These are phyloP conservation scores for Chaetophractus vellerosus DNA, from an alignment of 2,797 vertebrate genomes.

Conservation along the genomic window DNA sequence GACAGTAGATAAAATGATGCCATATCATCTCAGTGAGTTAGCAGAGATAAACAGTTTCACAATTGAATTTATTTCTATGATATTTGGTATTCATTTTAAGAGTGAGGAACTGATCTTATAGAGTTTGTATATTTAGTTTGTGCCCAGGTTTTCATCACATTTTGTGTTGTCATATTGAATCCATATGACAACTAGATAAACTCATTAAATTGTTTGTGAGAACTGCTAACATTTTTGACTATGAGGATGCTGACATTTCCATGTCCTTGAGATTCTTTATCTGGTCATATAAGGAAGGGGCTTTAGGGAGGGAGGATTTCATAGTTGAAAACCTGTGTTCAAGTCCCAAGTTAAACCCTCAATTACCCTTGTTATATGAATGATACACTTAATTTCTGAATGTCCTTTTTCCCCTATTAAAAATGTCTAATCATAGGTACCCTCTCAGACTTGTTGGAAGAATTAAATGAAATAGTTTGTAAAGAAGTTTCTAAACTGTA, in stretches of 20 bases:
- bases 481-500: slow-evolving; percentile 41
- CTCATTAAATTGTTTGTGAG: background rate
- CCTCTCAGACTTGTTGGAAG: background rate
- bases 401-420: slow-evolving; percentile 16
- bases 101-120: background rate
- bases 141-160: background rate
- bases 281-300: background rate
- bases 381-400: background rate
- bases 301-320: background rate
- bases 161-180: background rate
- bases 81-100: slow-evolving; percentile 36
- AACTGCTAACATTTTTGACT: background rate
- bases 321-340: background rate
- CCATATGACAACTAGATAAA: background rate
- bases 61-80: slow-evolving; percentile 1
- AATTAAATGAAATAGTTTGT: slow-evolving; percentile 29
- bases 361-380: background rate
- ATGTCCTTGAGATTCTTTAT: background rate
- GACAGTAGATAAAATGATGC: background rate
- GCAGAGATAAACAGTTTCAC: background rate
- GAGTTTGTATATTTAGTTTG: background rate
- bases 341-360: background rate
- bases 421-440: background rate
- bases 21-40: background rate
- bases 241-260: background rate